These are phyloP conservation scores for Drosophila bunnanda DNA, from an alignment of 2,888 invertebrate species.

Conservation along the genomic window DNA sequence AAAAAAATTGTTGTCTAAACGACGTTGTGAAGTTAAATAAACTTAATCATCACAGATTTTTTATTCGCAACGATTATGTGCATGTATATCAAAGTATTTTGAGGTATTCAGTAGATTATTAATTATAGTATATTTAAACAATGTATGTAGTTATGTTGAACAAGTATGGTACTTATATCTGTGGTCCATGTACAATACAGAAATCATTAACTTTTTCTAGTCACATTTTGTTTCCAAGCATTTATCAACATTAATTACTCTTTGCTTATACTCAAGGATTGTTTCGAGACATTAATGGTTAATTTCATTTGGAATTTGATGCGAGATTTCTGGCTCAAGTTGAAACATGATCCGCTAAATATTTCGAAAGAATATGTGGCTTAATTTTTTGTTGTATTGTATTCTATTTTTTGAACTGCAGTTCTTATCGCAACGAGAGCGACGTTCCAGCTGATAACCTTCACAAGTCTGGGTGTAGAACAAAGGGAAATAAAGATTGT, in stretches of 20 bases:
- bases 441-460: constrained; percentile 60
- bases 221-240: neutral
- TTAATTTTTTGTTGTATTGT: constrained; percentile 18
- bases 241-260: constrained; percentile 10
- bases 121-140: neutral
- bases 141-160: neutral
- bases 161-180: neutral
- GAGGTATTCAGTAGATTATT: neutral
- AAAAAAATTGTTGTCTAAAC: neutral
- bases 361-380: constrained; percentile 11
- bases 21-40: neutral
- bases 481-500: constrained; percentile 39
- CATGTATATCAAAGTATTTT: neutral
- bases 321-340: constrained; percentile 48
- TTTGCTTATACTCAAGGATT: constrained; percentile 6
- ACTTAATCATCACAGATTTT: neutral
- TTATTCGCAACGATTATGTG: neutral
- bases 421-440: constrained; percentile 50
- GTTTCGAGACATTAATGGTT: constrained; percentile 32
- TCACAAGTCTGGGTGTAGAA: constrained; percentile 49
- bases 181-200: neutral
- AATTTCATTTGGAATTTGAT: constrained; percentile 68
- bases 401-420: constrained; percentile 10
- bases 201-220: neutral
- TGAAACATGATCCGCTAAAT: constrained; percentile 22